A percentile compares a stretch with the other conserved stretches of the same genome.
phyloP scores from a whole-genome alignment of 1,140 invertebrate species.

The Brachystomella parvula region DNA sequence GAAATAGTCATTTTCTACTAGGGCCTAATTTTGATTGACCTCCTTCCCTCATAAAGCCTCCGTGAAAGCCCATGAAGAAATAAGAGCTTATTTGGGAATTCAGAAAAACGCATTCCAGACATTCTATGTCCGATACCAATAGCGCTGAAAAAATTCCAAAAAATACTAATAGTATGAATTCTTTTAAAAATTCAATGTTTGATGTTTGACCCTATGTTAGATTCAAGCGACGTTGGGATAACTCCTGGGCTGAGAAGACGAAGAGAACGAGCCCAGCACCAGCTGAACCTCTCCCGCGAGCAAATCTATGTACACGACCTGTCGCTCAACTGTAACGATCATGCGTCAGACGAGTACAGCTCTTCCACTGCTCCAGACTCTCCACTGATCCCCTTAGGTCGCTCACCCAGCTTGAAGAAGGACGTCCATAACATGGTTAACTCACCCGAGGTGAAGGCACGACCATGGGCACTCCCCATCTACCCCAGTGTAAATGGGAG shows the following conservation, averaged over 20 bases:
- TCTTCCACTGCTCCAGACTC: slow-evolving; percentile 6
- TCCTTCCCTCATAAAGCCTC: too few species aligned
- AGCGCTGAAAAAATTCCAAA: too few species aligned
- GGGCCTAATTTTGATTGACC: too few species aligned
- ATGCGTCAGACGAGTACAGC: too few species aligned
- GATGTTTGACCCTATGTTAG: slow-evolving; percentile 11
- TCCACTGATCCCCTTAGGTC: slow-evolving; percentile 24
- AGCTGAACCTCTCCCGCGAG: slow-evolving; percentile 69
- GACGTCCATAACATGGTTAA: slow-evolving; percentile 36
- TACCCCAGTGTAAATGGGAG: slow-evolving; percentile 29
- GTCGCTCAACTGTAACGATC: too few species aligned
- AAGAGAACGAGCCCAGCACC: slow-evolving; percentile 66
- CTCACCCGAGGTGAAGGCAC: slow-evolving; percentile 50
- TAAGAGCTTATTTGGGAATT: too few species aligned
- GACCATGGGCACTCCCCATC: slow-evolving; percentile 54
- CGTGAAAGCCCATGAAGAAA: too few species aligned
- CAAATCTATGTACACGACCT: slow-evolving; percentile 47
- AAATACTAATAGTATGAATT: too few species aligned
- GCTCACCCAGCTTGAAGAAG: slow-evolving; percentile 24
- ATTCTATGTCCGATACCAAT: too few species aligned
- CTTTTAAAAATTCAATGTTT: background rate
- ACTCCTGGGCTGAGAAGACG: slow-evolving; percentile 64
- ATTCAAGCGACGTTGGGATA: slow-evolving; percentile 54
- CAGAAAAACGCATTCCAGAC: too few species aligned
- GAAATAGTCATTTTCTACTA: too few species aligned